phyloP scores from a whole-genome alignment of 1,140 invertebrate genomes.

The Saccostrea glomerata region DNA sequence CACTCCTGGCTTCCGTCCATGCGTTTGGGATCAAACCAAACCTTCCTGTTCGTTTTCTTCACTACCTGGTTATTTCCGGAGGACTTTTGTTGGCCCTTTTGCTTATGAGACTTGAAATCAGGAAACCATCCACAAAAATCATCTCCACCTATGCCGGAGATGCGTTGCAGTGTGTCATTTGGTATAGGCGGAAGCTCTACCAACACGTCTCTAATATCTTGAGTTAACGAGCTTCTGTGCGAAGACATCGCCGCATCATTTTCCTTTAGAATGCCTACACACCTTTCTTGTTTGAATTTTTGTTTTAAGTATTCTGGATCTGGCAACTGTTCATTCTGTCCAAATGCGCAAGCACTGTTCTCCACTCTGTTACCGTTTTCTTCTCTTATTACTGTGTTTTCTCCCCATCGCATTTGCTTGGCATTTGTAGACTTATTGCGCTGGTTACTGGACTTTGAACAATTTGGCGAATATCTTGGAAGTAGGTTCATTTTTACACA shows the following conservation, averaged over 20 bases:
- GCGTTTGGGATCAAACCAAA: neutral
- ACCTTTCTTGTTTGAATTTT: neutral
- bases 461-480: neutral
- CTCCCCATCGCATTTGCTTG: neutral
- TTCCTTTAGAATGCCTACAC: neutral
- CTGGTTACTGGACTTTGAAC: neutral
- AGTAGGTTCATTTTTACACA: constrained; percentile 3
- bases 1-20: neutral
- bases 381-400: neutral
- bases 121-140: constrained; percentile 31
- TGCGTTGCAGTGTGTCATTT: neutral
- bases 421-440: neutral
- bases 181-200: constrained; percentile 17
- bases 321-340: neutral
- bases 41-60: neutral
- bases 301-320: neutral
- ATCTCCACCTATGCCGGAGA: neutral
- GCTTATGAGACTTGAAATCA: neutral
- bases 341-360: neutral
- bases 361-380: neutral
- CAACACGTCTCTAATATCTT: constrained; percentile 1
- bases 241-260: neutral
- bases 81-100: neutral
- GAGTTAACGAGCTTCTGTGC: neutral
- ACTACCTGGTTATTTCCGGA: neutral